Evolutionary conservation across 2,888 invertebrate genomes (phyloP).

Genomic region (Oscheius sp.): DNA sequence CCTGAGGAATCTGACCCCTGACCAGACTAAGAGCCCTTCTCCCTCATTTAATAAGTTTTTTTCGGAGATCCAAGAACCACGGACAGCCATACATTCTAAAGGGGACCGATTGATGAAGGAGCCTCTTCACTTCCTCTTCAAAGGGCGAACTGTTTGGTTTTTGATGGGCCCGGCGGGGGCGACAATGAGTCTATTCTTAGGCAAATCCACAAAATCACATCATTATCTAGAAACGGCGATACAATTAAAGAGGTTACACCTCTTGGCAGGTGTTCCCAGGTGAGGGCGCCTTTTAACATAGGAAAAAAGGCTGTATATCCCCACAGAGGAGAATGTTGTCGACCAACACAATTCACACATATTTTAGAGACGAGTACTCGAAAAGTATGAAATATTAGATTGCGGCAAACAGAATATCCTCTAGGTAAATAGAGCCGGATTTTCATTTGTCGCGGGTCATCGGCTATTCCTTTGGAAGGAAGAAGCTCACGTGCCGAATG

Average conservation of each 20-base stretch:
- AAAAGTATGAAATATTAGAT: too few relatives aligned
- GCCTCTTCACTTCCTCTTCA: slow-evolving; percentile 20
- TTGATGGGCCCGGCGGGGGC: too few relatives aligned
- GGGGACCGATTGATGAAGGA: slow-evolving; percentile 27
- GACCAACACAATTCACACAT: too few relatives aligned
- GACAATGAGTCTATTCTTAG: neutral
- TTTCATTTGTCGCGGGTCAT: neutral
- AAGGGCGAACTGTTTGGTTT: too few relatives aligned
- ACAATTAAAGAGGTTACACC: too few relatives aligned
- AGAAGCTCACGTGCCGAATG: neutral
- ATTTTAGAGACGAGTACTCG: neutral
- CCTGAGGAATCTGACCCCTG: slow-evolving; percentile 6
- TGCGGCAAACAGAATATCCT: too few relatives aligned
- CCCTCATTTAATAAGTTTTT: slow-evolving; percentile 8
- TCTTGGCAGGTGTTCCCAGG: too few relatives aligned
- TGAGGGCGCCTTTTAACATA: too few relatives aligned
- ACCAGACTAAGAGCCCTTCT: neutral
- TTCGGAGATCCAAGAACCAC: slow-evolving; percentile 13
- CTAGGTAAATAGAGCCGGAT: neutral
- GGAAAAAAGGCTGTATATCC: too few relatives aligned
- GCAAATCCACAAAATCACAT: too few relatives aligned
- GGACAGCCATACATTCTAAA: slow-evolving; percentile 25
- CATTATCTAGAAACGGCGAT: too few relatives aligned
- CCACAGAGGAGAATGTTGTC: too few relatives aligned
- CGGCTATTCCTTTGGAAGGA: neutral